Evolutionary conservation across 2,797 vertebrate genomes (phyloP), one percentile per base, ranked within the genome.

Genomic region (Enteromius unitaeniatus): DNA sequence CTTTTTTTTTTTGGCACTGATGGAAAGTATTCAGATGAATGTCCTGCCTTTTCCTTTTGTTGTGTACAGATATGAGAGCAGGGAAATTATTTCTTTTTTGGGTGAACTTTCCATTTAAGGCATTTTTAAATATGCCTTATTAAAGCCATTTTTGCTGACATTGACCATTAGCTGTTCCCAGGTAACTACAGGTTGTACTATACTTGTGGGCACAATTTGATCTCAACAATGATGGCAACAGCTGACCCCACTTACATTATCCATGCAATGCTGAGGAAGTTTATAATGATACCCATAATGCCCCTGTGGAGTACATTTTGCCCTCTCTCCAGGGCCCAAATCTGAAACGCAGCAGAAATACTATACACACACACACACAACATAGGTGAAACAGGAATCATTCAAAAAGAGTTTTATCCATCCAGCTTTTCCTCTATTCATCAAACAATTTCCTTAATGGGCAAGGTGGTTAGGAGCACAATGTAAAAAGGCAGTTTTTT

Each of bases 361-460:
- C 5, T 13, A 62, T 15, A 81, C 19, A 74, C 28, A 42, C 7
- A 40, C 10, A 45, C 10, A 45, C 42, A 45, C 40, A 40, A 40
- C 51, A 42, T 4, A 23, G 31, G n/a, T 58, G 4, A 58, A 67
- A 67, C 26, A 68, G 17, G 2, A 53, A 42, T 26, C 26, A 53
- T 15, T 19, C 37, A 17, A 19, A 40, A 42, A 19, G 1, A 47
- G 9, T 65, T 69, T 42, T 4, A 64, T 64, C 45, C 45, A 28
- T 67, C 47, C 17, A 82, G 37, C 9, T 53, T 78, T 23, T 19
- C 28, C 53, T 49, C 23, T 7, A 49, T 45, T 60, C 19, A 72
- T 72, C 6, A 17, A 11, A 21, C 55, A 0, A 83, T 78, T 83
- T 83, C 37, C 13, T 60, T 72, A 70, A 70, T 78, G 26, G 82